A percentile compares a stretch with the other conserved stretches of the same genome.
Conservation (phyloP, 2,797 vertebrate genomes). For the Muscicapa striata region DNA sequence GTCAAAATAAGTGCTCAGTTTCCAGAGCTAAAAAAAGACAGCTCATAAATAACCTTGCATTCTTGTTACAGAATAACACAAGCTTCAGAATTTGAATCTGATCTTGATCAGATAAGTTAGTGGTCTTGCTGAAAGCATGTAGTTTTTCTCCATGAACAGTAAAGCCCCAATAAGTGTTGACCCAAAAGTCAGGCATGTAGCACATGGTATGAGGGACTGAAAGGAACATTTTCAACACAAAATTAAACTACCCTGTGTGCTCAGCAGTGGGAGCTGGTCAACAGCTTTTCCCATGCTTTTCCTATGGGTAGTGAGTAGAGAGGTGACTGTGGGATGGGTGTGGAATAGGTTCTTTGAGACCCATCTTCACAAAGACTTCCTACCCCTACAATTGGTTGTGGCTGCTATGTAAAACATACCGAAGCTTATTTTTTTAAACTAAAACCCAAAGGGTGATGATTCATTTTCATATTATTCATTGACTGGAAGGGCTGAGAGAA, state of each 20-base stretch:
- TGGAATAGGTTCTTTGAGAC: background rate
- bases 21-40: background rate
- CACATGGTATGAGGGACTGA: background rate
- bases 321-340: background rate
- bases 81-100: background rate
- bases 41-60: background rate
- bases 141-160: background rate
- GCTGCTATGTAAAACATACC: background rate
- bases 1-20: background rate
- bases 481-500: background rate
- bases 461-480: background rate
- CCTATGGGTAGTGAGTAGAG: background rate
- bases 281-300: background rate
- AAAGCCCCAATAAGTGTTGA: background rate
- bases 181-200: background rate
- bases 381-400: background rate
- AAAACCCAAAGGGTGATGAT: background rate
- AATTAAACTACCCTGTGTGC: background rate
- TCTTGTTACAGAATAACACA: background rate
- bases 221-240: background rate
- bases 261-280: background rate
- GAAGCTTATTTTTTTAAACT: background rate
- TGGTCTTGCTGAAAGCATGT: background rate
- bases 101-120: background rate
- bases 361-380: rapidly evolving